Evolutionary conservation across 2,113 vertebrate species (phyloP).

Genomic region (Rhinopithecus roxellana): DNA sequence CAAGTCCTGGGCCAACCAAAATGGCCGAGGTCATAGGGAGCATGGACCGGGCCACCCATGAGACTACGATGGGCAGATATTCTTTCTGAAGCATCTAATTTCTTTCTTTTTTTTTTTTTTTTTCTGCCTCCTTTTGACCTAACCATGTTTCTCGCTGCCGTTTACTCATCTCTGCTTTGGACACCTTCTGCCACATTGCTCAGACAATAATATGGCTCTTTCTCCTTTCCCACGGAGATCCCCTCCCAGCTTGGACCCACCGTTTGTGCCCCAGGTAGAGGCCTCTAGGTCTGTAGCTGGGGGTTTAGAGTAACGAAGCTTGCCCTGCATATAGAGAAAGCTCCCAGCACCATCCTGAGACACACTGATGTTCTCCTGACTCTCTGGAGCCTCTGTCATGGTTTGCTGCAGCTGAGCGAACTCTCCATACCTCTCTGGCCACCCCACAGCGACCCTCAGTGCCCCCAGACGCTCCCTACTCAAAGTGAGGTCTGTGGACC

Average conservation of each 20-base stretch:
- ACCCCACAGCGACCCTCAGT: neutral
- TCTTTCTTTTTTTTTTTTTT: neutral
- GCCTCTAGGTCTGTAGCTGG: neutral
- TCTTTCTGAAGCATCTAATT: neutral
- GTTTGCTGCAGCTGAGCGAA: neutral
- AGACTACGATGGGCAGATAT: neutral
- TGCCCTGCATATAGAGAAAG: neutral
- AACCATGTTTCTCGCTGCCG: neutral
- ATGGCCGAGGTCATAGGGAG: too few relatives aligned
- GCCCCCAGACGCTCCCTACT: neutral
- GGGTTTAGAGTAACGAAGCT: neutral
- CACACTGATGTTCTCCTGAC: neutral
- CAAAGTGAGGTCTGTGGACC: too few relatives aligned
- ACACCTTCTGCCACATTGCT: neutral
- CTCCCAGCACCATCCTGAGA: neutral
- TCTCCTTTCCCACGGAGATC: neutral
- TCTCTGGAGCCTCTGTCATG: rapidly evolving
- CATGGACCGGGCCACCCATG: too few relatives aligned
- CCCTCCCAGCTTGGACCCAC: neutral
- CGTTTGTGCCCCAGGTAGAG: neutral
- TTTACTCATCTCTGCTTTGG: neutral
- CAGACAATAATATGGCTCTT: neutral
- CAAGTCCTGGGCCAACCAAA: neutral
- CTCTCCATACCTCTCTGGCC: neutral
- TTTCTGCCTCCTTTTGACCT: neutral